phyloP scores from a whole-genome alignment of 2,113 vertebrate genomes.

The Thalassarche chlororhynchos region DNA sequence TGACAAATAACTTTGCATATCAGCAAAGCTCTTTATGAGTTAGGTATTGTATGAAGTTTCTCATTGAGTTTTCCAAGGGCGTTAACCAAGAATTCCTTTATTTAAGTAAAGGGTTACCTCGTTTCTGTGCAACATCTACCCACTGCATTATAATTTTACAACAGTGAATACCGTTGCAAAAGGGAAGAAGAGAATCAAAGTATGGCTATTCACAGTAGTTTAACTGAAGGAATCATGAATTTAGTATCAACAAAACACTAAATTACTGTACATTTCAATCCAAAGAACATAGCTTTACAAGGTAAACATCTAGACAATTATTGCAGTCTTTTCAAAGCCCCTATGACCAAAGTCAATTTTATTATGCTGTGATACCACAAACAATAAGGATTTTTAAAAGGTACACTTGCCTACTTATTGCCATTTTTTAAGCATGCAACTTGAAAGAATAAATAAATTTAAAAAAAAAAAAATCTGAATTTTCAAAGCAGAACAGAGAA shows the following conservation, averaged over 20 bases:
- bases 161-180: background rate
- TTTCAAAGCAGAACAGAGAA: background rate
- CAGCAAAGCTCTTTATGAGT: background rate
- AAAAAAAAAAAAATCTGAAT: background rate
- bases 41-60: background rate
- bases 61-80: constrained; percentile 31
- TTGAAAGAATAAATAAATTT: background rate
- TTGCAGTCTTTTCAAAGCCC: background rate
- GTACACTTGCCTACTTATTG: background rate
- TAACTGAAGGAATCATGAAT: background rate
- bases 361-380: background rate
- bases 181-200: background rate
- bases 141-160: background rate
- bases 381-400: background rate
- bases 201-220: background rate
- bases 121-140: background rate
- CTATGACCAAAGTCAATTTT: background rate
- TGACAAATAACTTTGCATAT: constrained; percentile 41
- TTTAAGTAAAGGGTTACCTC: background rate
- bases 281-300: background rate
- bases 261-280: background rate
- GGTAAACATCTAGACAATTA: background rate
- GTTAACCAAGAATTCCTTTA: constrained; percentile 56
- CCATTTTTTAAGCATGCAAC: background rate
- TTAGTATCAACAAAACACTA: background rate